phyloP scores from a whole-genome alignment of 2,888 invertebrate genomes.

The Rhagonycha lutea region DNA sequence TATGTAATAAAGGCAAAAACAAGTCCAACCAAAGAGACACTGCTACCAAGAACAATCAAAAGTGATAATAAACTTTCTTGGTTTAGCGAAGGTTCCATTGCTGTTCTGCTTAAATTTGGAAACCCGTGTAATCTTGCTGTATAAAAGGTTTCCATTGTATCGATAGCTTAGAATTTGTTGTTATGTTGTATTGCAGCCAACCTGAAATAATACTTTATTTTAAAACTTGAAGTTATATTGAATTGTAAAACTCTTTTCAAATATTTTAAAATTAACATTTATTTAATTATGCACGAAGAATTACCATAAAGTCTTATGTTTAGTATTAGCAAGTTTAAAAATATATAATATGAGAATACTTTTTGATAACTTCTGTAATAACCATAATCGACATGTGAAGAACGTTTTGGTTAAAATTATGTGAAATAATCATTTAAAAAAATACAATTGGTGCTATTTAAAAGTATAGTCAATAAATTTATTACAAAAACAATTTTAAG shows the following conservation, averaged over 20 bases:
- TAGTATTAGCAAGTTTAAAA: no score
- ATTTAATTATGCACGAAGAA: no score
- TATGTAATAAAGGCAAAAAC: conserved; percentile 73
- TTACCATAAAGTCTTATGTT: no score
- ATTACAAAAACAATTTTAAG: no score
- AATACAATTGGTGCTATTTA: no score
- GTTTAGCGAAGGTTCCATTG: conserved; percentile 49
- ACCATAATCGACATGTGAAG: no score
- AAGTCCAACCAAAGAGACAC: conserved; percentile 67
- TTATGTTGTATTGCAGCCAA: background rate
- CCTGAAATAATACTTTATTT: background rate
- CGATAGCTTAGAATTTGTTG: background rate
- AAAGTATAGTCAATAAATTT: no score
- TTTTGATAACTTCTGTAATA: no score
- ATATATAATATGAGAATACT: no score
- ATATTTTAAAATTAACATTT: no score
- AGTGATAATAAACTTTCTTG: conserved; percentile 67
- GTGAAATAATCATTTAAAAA: no score
- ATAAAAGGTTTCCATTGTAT: conserved; percentile 57
- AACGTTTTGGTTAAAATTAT: no score
- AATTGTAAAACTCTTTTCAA: background rate
- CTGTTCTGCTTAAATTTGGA: conserved; percentile 49
- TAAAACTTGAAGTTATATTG: background rate
- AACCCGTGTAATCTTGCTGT: conserved; percentile 57
- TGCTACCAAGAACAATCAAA: conserved; percentile 68